Conservation (phyloP, 1,140 invertebrate species). For the Trichonephila clavipes region DNA sequence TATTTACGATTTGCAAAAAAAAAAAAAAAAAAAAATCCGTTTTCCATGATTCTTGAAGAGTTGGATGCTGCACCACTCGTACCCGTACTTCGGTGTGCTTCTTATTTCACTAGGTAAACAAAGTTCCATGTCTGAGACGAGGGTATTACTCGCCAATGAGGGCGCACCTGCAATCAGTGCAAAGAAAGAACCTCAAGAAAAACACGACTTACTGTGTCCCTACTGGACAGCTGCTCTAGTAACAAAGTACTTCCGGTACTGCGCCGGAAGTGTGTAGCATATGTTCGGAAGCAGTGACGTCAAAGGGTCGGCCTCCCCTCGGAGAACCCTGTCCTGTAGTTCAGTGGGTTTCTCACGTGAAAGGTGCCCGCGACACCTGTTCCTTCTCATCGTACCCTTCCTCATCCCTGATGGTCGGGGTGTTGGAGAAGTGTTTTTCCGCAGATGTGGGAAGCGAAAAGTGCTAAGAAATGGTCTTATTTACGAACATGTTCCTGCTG, state of each 20-base stretch:
- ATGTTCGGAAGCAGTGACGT: constrained; percentile 41
- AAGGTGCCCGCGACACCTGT: constrained; percentile 8
- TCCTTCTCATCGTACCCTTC: neutral
- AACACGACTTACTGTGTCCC: constrained; percentile 13
- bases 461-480: neutral
- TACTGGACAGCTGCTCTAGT: constrained; percentile 6
- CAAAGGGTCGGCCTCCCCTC: neutral
- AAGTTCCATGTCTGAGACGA: neutral
- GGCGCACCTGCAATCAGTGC: constrained; percentile 30
- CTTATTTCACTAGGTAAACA: constrained; percentile 23
- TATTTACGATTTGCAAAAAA: too few relatives aligned
- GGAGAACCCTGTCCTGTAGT: too few relatives aligned
- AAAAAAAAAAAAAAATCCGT: too few relatives aligned
- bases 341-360: constrained; percentile 58
- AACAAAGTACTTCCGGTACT: constrained; percentile 60
- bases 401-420: neutral
- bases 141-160: constrained; percentile 40
- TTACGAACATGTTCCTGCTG: neutral
- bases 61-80: too few relatives aligned
- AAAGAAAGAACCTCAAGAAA: neutral
- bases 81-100: neutral
- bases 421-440: neutral
- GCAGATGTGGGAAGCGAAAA: neutral
- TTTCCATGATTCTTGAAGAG: too few relatives aligned
- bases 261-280: constrained; percentile 48